Conservation (phyloP, 2,888 invertebrate species). For the Isoperla grammatica region DNA sequence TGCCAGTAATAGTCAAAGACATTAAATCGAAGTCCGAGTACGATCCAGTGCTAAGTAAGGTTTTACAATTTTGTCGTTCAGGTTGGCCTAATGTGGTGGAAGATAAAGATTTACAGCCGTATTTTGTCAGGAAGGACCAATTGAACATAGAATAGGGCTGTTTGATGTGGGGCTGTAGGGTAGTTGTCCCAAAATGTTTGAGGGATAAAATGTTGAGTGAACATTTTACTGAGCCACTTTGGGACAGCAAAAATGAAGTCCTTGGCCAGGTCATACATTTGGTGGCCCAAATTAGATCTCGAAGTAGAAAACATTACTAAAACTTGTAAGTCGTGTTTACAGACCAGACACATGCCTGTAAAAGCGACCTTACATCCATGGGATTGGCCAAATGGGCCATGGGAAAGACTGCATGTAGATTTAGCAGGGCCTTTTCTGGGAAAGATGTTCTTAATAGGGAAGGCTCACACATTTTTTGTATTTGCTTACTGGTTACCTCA, state of each 20-base stretch:
- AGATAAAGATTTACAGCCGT: conserved; percentile 19
- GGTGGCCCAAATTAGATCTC: conserved; percentile 9
- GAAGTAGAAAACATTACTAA: not conserved
- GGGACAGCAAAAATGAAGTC: conserved; percentile 13
- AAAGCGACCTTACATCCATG: conserved; percentile 25
- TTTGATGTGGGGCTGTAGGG: conserved; percentile 31
- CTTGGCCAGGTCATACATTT: conserved; percentile 4
- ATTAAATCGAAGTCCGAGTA: not conserved
- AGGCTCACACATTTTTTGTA: too few species aligned
- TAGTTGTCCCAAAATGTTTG: conserved; percentile 27
- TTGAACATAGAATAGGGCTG: conserved; percentile 27
- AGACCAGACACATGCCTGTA: not conserved
- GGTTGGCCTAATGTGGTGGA: not conserved
- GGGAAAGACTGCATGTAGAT: conserved; percentile 26
- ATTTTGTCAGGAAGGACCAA: conserved; percentile 18
- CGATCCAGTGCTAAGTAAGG: not conserved
- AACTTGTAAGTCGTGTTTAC: conserved; percentile 12
- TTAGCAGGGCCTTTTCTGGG: conserved; percentile 31
- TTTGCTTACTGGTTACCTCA: too few species aligned
- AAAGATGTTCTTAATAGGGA: conserved; percentile 28
- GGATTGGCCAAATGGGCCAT: conserved; percentile 27
- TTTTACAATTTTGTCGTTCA: not conserved
- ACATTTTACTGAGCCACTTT: conserved; percentile 22
- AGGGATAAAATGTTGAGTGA: conserved; percentile 23
- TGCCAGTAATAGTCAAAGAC: not conserved